These are phyloP conservation scores for Malurus elegans DNA, from an alignment of 2,113 vertebrate species.

Conservation along the genomic window DNA sequence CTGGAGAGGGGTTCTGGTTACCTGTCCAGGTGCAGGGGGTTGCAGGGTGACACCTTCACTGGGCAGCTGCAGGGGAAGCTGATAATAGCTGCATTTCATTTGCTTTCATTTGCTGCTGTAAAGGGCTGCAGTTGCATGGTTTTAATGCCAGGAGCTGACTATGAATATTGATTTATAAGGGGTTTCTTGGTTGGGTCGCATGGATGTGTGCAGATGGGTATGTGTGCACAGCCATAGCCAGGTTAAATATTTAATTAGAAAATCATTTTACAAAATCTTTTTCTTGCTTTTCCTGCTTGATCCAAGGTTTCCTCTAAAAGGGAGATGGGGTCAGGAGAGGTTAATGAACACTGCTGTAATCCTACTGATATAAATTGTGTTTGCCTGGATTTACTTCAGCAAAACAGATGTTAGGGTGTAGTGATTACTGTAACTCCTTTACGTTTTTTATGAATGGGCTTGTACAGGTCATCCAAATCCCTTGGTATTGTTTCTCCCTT, in stretches of 20 bases:
- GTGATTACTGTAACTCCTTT: not conserved
- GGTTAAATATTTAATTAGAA: not conserved
- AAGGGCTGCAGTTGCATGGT: not conserved
- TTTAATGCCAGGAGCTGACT: not conserved
- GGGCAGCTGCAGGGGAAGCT: not conserved
- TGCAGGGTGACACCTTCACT: not conserved
- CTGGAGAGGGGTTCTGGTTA: not conserved
- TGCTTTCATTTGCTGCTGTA: not conserved
- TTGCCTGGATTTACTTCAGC: not conserved
- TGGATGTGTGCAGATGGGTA: not conserved
- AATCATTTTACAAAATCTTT: not conserved
- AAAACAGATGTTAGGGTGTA: not conserved
- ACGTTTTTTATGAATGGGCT: not conserved
- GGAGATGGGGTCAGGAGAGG: not conserved
- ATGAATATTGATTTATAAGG: not conserved
- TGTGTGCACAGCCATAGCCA: not conserved
- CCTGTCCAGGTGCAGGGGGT: constrained; percentile 10
- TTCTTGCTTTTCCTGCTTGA: not conserved
- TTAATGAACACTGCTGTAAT: not conserved
- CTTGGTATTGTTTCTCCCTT: not conserved
- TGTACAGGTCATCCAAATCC: not conserved
- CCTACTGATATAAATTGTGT: not conserved
- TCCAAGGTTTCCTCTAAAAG: not conserved
- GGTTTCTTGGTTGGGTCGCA: not conserved
- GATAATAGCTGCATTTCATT: not conserved